A percentile compares a stretch with the other conserved stretches of the same genome.
Evolutionary conservation across 2,113 vertebrate species (phyloP).

Genomic region (Corythaeola cristata): DNA sequence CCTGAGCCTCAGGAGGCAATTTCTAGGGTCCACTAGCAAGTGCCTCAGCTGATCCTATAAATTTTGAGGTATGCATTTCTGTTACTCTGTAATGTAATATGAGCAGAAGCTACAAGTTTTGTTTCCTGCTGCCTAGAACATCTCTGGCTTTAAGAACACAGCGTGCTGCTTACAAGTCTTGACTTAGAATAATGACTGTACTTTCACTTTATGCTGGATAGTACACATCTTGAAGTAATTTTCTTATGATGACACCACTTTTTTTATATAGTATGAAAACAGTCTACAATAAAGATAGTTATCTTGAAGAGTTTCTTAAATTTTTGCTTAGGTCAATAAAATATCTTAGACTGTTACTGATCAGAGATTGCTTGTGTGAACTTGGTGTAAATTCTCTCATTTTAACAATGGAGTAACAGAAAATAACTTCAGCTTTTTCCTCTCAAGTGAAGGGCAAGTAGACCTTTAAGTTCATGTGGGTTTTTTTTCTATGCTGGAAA

Average conservation of each 20-base stretch:
- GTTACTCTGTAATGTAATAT: neutral
- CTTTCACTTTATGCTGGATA: neutral
- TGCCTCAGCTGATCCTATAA: neutral
- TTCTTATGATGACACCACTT: neutral
- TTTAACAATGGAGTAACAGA: neutral
- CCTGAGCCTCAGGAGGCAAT: neutral
- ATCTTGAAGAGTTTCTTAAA: neutral
- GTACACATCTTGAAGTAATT: neutral
- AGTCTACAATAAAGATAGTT: neutral
- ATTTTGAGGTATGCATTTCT: neutral
- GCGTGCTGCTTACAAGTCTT: neutral
- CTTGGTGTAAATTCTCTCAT: neutral
- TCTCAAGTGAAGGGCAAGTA: neutral
- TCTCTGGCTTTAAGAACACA: neutral
- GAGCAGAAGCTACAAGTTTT: neutral
- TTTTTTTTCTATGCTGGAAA: neutral
- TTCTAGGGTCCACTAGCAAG: neutral
- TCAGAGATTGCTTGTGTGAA: neutral
- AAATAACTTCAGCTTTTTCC: neutral
- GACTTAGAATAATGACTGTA: neutral
- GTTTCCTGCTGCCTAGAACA: neutral
- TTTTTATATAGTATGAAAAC: neutral
- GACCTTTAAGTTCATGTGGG: neutral
- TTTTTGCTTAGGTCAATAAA: neutral
- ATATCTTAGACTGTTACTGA: neutral